phyloP scores from a whole-genome alignment of 2,888 invertebrate species.

The Lycaena phlaeas region DNA sequence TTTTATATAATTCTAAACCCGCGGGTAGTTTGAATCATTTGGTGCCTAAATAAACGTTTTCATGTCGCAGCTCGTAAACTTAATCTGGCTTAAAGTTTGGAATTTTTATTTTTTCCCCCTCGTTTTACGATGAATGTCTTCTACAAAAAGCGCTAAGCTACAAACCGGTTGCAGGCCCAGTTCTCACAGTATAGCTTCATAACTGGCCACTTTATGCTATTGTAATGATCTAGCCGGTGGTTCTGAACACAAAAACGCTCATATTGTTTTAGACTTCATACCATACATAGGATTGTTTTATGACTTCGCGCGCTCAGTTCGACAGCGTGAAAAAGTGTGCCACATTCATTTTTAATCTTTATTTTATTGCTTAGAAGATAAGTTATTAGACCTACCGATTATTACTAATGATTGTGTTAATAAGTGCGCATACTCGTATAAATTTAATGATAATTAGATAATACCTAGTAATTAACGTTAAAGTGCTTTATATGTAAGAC shows the following conservation, averaged over 20 bases:
- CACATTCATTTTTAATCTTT: background rate
- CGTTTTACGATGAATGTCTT: conserved; percentile 32
- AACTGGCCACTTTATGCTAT: conserved; percentile 67
- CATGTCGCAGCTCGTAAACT: conserved; percentile 19
- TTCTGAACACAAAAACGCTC: conserved; percentile 51
- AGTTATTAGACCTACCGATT: background rate
- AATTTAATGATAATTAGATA: too few species aligned
- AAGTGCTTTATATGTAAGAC: too few species aligned
- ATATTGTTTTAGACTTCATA: conserved; percentile 58
- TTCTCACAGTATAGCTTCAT: conserved; percentile 60
- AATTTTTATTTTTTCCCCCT: conserved; percentile 21
- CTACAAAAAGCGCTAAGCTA: conserved; percentile 51
- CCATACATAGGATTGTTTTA: conserved; percentile 46
- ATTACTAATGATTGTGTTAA: background rate
- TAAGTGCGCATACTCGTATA: background rate
- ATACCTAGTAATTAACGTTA: too few species aligned
- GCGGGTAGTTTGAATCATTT: too few species aligned
- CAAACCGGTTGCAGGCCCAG: conserved; percentile 51
- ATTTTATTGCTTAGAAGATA: background rate
- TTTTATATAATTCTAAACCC: conserved; percentile 19
- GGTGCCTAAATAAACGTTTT: conserved; percentile 12
- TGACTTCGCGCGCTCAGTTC: conserved; percentile 42
- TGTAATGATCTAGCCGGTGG: conserved; percentile 64
- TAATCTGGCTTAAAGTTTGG: conserved; percentile 20
- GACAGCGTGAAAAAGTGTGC: conserved; percentile 17